Conservation (phyloP, 2,888 invertebrate genomes). For the Ferdinandea cuprea region DNA sequence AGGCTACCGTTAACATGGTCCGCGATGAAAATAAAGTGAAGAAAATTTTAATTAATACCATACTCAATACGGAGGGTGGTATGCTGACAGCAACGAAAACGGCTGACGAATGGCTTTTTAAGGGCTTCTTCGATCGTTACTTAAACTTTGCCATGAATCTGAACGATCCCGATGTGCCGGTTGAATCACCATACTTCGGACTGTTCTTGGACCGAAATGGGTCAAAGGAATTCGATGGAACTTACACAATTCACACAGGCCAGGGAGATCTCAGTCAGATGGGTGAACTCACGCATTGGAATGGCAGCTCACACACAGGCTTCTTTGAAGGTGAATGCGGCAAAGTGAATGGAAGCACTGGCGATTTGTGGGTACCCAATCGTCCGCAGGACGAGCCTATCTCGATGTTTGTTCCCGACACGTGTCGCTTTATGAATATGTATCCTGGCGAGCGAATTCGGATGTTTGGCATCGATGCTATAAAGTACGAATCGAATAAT, state of each 20-base stretch:
- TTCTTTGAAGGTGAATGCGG: conserved; percentile 87
- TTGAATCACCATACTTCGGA: conserved; percentile 90
- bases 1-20: conserved; percentile 82
- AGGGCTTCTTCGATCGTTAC: conserved; percentile 91
- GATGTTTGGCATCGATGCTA: conserved; percentile 77
- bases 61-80: conserved; percentile 84
- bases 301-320: conserved; percentile 84
- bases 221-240: conserved; percentile 88
- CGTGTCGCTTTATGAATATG: conserved; percentile 87
- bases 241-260: conserved; percentile 90
- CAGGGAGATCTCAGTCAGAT: conserved; percentile 85
- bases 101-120: conserved; percentile 88
- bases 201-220: conserved; percentile 92
- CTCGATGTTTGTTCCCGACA: conserved; percentile 88
- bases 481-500: conserved; percentile 84
- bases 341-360: conserved; percentile 88
- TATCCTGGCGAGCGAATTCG: conserved; percentile 76
- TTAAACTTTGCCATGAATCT: conserved; percentile 85
- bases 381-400: conserved; percentile 84
- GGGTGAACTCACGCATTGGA: conserved; percentile 89
- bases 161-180: conserved; percentile 82
- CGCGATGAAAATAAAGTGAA: conserved; percentile 64
- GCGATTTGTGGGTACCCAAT: conserved; percentile 90
- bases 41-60: conserved; percentile 84
- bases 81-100: conserved; percentile 85